Evolutionary conservation across 2,888 invertebrate genomes (phyloP), one percentile per base, ranked within the genome.

Genomic region (Pandemis corylana): DNA sequence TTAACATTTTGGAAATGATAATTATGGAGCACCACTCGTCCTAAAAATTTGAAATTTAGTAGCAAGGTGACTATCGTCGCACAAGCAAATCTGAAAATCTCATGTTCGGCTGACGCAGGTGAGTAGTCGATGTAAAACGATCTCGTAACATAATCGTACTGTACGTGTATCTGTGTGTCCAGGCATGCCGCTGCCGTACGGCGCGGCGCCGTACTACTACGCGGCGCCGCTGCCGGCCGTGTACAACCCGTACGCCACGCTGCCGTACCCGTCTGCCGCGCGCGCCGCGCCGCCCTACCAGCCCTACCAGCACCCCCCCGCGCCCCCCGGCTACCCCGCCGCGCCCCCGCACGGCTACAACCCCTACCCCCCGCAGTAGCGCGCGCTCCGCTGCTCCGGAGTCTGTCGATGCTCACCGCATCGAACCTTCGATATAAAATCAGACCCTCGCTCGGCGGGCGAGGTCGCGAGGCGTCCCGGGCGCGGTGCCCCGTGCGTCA

Each of bases 191-290:
- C 81, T 93, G 78, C 94, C 94, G 85, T 91, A 88, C 90, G 93
- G 89, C 73, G 86, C 84, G 77, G 78, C 81, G 49, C 96, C 96
- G 15, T 97, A 97, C 91, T 97, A 97, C 90, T 96, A 96, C 82
- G 96, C 97, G 80, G 96, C 97, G 72, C 96, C 97, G 36, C 96
- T 98, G 97, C 98, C 98, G 20, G 95, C 96, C 81, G 95, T 97
- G 69, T 98, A 97, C 92, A 98, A 98, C 95, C 98, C 97, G 66
- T 98, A 98, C 90, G 97, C 96, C 77, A 97, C 97, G 78, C 96
- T 97, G 92, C 97, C 97, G 41, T 97, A 97, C 95, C 97, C 97
- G 84, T 90, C 94, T n/a, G 87, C 94, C 88, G 89, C 95, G 78
- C 95, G 88, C 88, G 92, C 95, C 78, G 95, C 95, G 75, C 89